A percentile compares a stretch with the other conserved stretches of the same genome.
phyloP scores from a whole-genome alignment of 2,797 vertebrate species.

The Rhinatrema bivittatum region DNA sequence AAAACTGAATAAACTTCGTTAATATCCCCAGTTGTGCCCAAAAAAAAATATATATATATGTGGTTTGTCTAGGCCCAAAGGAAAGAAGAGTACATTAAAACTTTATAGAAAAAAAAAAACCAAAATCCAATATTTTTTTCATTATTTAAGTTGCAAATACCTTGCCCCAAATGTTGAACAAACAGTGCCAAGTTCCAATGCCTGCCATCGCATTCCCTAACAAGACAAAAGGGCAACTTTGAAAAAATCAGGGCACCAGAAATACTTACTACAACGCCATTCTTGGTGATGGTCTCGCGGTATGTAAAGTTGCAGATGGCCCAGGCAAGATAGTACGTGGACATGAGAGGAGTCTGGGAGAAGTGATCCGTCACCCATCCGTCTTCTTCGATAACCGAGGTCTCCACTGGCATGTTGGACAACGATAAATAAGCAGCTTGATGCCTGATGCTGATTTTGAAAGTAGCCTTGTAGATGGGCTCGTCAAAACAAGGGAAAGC shows the following conservation, averaged over 20 bases:
- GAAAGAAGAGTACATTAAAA: too few species aligned
- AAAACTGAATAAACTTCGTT: too few species aligned
- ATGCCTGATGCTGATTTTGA: conserved; percentile 79
- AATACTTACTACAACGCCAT: conserved; percentile 76
- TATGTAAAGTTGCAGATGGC: conserved; percentile 89
- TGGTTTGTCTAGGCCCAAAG: too few species aligned
- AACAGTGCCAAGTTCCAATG: too few species aligned
- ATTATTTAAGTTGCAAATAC: too few species aligned
- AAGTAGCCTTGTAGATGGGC: conserved; percentile 85
- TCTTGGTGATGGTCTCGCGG: conserved; percentile 68
- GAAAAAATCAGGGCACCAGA: background rate
- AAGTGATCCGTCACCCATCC: conserved; percentile 80
- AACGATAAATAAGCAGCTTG: conserved; percentile 78
- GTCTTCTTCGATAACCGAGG: conserved; percentile 67
- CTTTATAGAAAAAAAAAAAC: too few species aligned
- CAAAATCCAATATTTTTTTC: too few species aligned
- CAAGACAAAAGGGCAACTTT: too few species aligned
- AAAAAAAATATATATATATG: too few species aligned
- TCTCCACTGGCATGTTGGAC: conserved; percentile 84
- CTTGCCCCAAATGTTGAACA: too few species aligned
- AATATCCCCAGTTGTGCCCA: too few species aligned
- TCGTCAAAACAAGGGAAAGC: conserved; percentile 82
- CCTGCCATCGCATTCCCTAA: too few species aligned
- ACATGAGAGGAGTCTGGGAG: conserved; percentile 83
- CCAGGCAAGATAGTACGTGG: conserved; percentile 87